phyloP scores from a whole-genome alignment of 2,888 invertebrate species.

The Atrina japonica region DNA sequence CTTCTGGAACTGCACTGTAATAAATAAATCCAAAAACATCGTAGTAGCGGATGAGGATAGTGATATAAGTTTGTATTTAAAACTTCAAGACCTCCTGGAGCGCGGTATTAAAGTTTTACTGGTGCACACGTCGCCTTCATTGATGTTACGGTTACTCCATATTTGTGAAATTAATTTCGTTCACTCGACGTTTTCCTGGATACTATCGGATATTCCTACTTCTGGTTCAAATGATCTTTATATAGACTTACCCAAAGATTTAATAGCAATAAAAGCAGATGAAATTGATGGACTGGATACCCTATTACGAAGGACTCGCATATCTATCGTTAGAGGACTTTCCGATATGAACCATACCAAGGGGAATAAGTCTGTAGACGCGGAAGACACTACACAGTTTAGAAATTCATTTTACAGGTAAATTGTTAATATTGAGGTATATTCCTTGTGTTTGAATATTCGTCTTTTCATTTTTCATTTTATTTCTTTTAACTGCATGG shows the following conservation, averaged over 20 bases:
- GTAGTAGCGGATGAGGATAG: constrained; percentile 23
- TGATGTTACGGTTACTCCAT: constrained; percentile 49
- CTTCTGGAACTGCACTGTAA: constrained; percentile 29
- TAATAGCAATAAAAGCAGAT: not conserved
- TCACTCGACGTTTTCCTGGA: constrained; percentile 74
- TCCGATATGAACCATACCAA: not conserved
- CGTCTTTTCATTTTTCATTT: too few species aligned
- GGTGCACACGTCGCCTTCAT: constrained; percentile 39
- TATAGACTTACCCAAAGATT: not conserved
- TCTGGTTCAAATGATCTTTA: constrained; percentile 2
- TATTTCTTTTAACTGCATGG: too few species aligned
- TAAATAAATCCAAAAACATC: constrained; percentile 8
- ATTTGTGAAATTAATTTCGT: constrained; percentile 61
- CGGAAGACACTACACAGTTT: not conserved
- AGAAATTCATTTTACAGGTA: constrained; percentile 17
- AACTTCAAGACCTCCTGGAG: constrained; percentile 47
- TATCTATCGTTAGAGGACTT: not conserved
- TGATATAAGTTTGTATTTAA: constrained; percentile 29
- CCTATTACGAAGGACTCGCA: not conserved
- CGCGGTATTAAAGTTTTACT: constrained; percentile 49
- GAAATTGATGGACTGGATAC: not conserved
- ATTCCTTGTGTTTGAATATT: not conserved
- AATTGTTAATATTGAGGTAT: not conserved
- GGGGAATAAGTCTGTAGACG: not conserved
- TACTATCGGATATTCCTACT: constrained; percentile 63